phyloP scores from a whole-genome alignment of 2,797 vertebrate species.

The Anguilla anguilla region DNA sequence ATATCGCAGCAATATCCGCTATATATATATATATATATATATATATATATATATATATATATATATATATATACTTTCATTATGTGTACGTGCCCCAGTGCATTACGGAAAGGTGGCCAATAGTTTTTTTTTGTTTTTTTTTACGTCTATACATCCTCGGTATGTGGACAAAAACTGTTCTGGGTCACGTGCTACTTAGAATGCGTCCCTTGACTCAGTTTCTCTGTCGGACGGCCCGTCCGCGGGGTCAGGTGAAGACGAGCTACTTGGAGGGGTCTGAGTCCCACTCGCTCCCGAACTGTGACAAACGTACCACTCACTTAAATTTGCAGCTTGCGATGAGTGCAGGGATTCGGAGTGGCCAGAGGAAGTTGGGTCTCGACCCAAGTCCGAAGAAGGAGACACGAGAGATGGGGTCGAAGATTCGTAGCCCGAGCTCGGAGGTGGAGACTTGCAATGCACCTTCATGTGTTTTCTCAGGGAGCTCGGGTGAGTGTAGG shows the following conservation, averaged over 20 bases:
- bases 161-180: slow-evolving; percentile 23
- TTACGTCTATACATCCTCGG: slow-evolving; percentile 50
- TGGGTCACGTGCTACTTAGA: slow-evolving; percentile 58
- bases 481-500: slow-evolving; percentile 97
- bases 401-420: slow-evolving; percentile 90
- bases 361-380: slow-evolving; percentile 77
- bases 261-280: slow-evolving; percentile 73
- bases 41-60: slow-evolving; percentile 48
- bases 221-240: slow-evolving; percentile 71
- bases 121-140: slow-evolving; percentile 40
- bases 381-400: slow-evolving; percentile 89
- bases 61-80: slow-evolving; percentile 36
- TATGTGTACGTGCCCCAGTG: slow-evolving; percentile 52
- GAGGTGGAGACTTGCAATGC: slow-evolving; percentile 95
- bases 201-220: slow-evolving; percentile 70
- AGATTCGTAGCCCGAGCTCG: slow-evolving; percentile 93
- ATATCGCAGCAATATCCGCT: slow-evolving; percentile 47
- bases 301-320: slow-evolving; percentile 97
- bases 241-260: slow-evolving; percentile 73
- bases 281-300: slow-evolving; percentile 78
- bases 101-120: slow-evolving; percentile 50
- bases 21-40: slow-evolving; percentile 39
- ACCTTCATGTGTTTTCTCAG: slow-evolving; percentile 98
- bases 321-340: slow-evolving; percentile 86
- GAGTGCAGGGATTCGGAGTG: slow-evolving; percentile 78